These are phyloP conservation scores for Aphodius sticticus DNA, from an alignment of 2,888 invertebrate genomes.

Conservation along the genomic window DNA sequence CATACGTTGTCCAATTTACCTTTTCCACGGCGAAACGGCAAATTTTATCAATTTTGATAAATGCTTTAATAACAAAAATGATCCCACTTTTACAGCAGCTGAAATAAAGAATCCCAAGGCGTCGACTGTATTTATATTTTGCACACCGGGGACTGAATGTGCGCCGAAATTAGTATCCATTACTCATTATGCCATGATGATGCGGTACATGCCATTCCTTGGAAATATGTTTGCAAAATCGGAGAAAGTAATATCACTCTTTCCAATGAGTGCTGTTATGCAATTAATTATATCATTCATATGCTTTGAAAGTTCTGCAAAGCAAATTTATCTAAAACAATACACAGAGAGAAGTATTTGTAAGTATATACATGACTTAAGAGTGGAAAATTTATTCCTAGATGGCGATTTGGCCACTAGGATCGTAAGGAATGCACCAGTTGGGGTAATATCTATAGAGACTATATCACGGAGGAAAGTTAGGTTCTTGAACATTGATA, in stretches of 20 bases:
- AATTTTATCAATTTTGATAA: constrained; percentile 40
- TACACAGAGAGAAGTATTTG: constrained; percentile 51
- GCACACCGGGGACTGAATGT: constrained; percentile 50
- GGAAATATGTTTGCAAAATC: constrained; percentile 44
- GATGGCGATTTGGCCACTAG: constrained; percentile 49
- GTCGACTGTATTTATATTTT: constrained; percentile 51
- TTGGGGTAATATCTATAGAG: constrained; percentile 44
- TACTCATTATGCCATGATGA: constrained; percentile 50
- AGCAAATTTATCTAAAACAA: constrained; percentile 46
- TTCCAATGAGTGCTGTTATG: constrained; percentile 50
- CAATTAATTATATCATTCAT: constrained; percentile 49
- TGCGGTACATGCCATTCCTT: constrained; percentile 45
- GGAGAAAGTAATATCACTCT: constrained; percentile 50
- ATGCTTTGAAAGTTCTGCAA: constrained; percentile 47
- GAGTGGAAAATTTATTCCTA: constrained; percentile 49
- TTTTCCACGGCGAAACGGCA: constrained; percentile 43
- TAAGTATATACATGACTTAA: constrained; percentile 52
- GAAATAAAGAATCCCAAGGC: constrained; percentile 46
- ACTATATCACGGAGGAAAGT: neutral
- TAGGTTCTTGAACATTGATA: neutral
- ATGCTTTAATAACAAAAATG: constrained; percentile 30
- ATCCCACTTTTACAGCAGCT: constrained; percentile 44
- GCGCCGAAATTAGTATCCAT: constrained; percentile 51
- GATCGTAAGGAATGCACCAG: constrained; percentile 47
- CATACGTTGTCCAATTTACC: constrained; percentile 27